A percentile compares a stretch with the other conserved stretches of the same genome.
These are phyloP conservation scores for Cryptotermes secundus DNA, from an alignment of 1,140 invertebrate genomes.

Conservation along the genomic window DNA sequence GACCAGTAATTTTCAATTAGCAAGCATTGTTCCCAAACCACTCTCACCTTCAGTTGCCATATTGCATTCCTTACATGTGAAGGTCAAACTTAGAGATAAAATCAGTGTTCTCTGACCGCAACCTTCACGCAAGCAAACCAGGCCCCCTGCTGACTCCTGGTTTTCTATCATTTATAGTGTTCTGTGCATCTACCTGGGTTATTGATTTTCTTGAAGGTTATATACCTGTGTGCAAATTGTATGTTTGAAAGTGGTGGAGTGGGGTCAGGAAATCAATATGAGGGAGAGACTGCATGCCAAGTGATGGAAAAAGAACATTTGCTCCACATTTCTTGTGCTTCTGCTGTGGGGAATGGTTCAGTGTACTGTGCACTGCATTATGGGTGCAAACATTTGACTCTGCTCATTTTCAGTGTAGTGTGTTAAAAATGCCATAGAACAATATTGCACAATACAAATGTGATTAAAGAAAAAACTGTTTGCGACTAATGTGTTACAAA, in stretches of 20 bases:
- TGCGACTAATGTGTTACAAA: too few relatives aligned
- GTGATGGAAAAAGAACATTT: neutral
- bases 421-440: too few relatives aligned
- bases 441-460: too few relatives aligned
- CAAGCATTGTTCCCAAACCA: neutral
- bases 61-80: too few relatives aligned
- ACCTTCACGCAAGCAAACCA: neutral
- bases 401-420: too few relatives aligned
- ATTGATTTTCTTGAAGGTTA: slow-evolving; percentile 12
- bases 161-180: neutral
- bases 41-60: too few relatives aligned
- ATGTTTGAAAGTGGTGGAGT: neutral
- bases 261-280: slow-evolving; percentile 8
- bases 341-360: neutral
- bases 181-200: neutral
- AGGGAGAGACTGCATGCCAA: neutral
- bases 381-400: too few relatives aligned
- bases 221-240: neutral
- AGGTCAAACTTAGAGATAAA: neutral
- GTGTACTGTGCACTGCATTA: too few relatives aligned
- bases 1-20: too few relatives aligned
- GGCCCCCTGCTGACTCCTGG: neutral
- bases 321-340: neutral
- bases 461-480: too few relatives aligned
- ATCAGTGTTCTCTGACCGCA: neutral